phyloP scores from a whole-genome alignment of 2,888 invertebrate species.

The Drosophila cognata region DNA sequence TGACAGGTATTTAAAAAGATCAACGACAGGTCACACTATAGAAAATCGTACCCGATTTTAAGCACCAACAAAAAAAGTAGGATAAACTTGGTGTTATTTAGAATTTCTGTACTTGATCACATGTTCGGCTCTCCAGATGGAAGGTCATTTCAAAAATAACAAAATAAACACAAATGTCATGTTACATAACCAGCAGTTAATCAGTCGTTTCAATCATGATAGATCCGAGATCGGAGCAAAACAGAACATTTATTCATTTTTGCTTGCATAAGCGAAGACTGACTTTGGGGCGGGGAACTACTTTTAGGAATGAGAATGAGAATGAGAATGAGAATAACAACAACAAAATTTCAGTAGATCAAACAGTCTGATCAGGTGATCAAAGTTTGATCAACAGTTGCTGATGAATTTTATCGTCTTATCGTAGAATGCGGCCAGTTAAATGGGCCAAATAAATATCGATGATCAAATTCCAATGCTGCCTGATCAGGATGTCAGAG shows the following conservation, averaged over 20 bases:
- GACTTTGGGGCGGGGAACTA: constrained; percentile 3
- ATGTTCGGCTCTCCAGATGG: not conserved
- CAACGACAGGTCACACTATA: not conserved
- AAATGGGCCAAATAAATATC: constrained; percentile 49
- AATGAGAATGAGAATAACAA: not conserved
- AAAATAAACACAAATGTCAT: constrained; percentile 2
- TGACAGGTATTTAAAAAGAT: not conserved
- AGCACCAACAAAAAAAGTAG: not conserved
- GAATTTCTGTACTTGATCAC: not conserved
- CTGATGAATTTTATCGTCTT: not conserved
- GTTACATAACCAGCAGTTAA: not conserved
- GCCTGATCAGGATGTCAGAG: constrained; percentile 41
- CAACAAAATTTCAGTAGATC: constrained; percentile 3
- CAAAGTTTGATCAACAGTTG: constrained; percentile 19
- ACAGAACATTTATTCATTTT: not conserved
- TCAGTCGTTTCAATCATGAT: not conserved
- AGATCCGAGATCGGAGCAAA: not conserved
- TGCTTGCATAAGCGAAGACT: not conserved
- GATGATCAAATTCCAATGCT: constrained; percentile 42
- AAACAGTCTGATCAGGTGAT: constrained; percentile 18
- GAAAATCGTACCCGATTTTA: not conserved
- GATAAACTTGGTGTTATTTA: not conserved
- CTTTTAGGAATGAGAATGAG: not conserved
- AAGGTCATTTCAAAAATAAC: not conserved
- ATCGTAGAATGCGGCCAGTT: constrained; percentile 15